Conservation (phyloP, 1,140 invertebrate genomes). For the Bemisia tabaci region DNA sequence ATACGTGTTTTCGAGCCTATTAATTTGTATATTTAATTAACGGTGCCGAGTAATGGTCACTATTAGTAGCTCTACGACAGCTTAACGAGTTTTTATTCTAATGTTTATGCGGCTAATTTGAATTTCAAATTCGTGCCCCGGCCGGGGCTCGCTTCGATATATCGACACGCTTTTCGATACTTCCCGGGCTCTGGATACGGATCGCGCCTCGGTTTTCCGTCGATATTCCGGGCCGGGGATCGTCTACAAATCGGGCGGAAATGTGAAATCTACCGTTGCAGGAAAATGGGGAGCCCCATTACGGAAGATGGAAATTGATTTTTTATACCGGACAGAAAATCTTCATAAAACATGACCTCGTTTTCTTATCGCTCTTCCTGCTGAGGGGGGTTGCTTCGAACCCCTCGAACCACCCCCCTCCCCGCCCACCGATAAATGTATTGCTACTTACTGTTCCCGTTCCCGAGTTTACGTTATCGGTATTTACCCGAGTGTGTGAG, state of each 20-base stretch:
- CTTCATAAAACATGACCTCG: too few relatives aligned
- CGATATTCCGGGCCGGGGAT: not conserved
- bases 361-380: too few relatives aligned
- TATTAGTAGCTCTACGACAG: not conserved
- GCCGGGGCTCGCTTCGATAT: not conserved
- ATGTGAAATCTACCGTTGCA: not conserved
- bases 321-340: too few relatives aligned
- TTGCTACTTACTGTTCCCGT: too few relatives aligned
- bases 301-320: not conserved
- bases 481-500: too few relatives aligned
- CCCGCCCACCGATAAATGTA: too few relatives aligned
- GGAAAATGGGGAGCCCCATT: not conserved
- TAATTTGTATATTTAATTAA: constrained; percentile 1
- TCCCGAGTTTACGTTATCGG: too few relatives aligned
- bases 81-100: not conserved
- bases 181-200: too few relatives aligned
- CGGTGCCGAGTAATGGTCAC: not conserved
- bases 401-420: too few relatives aligned
- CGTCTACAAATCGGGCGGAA: not conserved
- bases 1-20: not conserved
- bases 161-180: too few relatives aligned
- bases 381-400: too few relatives aligned
- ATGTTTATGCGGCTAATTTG: not conserved
- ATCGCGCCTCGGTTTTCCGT: too few relatives aligned
- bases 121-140: not conserved